Conservation (phyloP, 2,888 invertebrate species). For the Peribatodes rhomboidaria region DNA sequence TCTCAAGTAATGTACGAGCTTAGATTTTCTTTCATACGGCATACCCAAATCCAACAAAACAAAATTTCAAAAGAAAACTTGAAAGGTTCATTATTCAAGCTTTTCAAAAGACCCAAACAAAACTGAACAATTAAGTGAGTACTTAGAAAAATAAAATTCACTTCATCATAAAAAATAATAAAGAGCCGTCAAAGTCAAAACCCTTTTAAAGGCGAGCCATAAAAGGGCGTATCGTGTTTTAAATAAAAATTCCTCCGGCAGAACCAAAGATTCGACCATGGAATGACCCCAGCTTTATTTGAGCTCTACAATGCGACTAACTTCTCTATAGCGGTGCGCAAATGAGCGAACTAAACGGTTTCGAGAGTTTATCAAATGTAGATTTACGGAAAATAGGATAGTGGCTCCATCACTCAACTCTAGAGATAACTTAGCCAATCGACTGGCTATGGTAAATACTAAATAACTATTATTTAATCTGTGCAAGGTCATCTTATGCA, state of each 20-base stretch:
- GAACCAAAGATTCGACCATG: slow-evolving; percentile 34
- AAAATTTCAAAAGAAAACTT: not conserved
- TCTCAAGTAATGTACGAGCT: too few relatives aligned
- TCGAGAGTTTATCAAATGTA: not conserved
- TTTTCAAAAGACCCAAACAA: slow-evolving; percentile 1
- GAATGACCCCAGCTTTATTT: slow-evolving; percentile 45
- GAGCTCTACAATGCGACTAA: slow-evolving; percentile 18
- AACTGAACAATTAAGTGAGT: not conserved
- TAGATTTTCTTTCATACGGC: not conserved
- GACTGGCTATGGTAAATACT: not conserved
- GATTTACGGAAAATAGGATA: not conserved
- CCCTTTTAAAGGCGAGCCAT: slow-evolving; percentile 24
- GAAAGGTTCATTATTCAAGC: slow-evolving; percentile 1
- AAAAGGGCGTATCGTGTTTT: slow-evolving; percentile 30
- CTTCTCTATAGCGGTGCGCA: not conserved
- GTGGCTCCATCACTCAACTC: not conserved
- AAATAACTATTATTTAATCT: slow-evolving; percentile 11
- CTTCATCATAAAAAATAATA: slow-evolving; percentile 5
- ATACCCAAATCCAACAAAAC: not conserved
- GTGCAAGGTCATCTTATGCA: slow-evolving; percentile 63
- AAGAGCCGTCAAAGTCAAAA: slow-evolving; percentile 17
- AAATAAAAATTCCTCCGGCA: slow-evolving; percentile 24
- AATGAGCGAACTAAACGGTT: not conserved
- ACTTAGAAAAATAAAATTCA: slow-evolving; percentile 5
- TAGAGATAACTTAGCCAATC: not conserved